Evolutionary conservation across 2,113 vertebrate genomes (phyloP).

Genomic region (Pachycephala philippinensis): DNA sequence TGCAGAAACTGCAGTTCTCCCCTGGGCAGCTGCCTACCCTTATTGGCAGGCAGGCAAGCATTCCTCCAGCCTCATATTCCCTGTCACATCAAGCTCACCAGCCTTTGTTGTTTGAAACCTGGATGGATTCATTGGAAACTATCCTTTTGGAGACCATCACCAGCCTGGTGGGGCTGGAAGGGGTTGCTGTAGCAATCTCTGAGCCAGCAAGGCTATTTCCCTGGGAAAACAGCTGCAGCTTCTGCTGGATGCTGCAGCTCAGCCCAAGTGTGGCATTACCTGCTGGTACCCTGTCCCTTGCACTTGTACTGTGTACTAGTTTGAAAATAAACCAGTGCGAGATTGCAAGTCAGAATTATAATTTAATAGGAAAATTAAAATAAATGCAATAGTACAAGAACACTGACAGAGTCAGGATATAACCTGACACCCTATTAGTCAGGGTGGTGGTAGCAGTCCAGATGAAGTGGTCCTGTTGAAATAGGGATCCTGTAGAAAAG

Average conservation of each 20-base stretch:
- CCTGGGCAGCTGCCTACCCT: not conserved
- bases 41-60: not conserved
- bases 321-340: too few species aligned
- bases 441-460: too few species aligned
- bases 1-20: not conserved
- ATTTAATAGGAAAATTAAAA: too few species aligned
- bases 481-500: too few species aligned
- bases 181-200: not conserved
- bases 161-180: rapidly evolving
- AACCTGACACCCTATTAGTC: too few species aligned
- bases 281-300: not conserved
- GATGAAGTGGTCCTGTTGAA: too few species aligned
- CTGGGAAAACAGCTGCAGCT: not conserved
- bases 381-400: too few species aligned
- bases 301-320: not conserved
- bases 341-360: too few species aligned
- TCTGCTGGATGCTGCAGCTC: not conserved
- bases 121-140: not conserved
- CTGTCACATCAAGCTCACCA: not conserved
- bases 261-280: not conserved
- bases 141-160: not conserved
- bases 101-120: not conserved
- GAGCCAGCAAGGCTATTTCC: not conserved
- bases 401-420: too few species aligned
- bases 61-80: not conserved